Percentiles rank a stretch among this genome's conserved stretches.
Evolutionary conservation across 2,113 vertebrate species (phyloP).

Genomic region (Chaetura pelagica): DNA sequence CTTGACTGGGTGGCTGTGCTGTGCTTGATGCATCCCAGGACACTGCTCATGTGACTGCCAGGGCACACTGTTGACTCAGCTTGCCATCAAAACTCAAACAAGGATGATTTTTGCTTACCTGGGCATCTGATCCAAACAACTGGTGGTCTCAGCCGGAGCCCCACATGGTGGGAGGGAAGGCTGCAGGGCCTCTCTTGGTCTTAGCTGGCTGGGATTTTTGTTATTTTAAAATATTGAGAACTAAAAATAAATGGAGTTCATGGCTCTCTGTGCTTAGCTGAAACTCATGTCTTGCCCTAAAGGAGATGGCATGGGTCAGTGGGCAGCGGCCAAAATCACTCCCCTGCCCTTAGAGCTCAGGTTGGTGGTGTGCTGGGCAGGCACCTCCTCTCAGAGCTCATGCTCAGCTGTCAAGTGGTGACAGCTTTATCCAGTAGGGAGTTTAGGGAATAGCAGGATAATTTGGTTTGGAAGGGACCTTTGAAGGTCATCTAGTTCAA

Average conservation of each 20-base stretch:
- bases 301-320: rapidly evolving
- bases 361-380: neutral
- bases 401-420: neutral
- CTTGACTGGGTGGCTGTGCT: rapidly evolving
- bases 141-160: rapidly evolving
- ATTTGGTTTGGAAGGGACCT: no score
- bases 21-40: neutral
- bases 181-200: no score
- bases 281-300: neutral
- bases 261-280: neutral
- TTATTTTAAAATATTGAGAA: neutral
- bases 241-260: neutral
- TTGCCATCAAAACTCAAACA: neutral
- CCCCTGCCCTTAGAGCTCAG: neutral
- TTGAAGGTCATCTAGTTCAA: no score
- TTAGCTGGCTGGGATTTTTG: neutral
- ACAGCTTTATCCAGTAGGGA: neutral
- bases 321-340: neutral
- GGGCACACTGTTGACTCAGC: neutral
- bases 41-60: neutral
- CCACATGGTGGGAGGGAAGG: neutral
- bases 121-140: neutral
- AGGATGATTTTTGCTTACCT: rapidly evolving
- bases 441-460: neutral
- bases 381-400: neutral